Evolutionary conservation across 2,797 vertebrate species (phyloP).

Genomic region (Thunnus albacares): DNA sequence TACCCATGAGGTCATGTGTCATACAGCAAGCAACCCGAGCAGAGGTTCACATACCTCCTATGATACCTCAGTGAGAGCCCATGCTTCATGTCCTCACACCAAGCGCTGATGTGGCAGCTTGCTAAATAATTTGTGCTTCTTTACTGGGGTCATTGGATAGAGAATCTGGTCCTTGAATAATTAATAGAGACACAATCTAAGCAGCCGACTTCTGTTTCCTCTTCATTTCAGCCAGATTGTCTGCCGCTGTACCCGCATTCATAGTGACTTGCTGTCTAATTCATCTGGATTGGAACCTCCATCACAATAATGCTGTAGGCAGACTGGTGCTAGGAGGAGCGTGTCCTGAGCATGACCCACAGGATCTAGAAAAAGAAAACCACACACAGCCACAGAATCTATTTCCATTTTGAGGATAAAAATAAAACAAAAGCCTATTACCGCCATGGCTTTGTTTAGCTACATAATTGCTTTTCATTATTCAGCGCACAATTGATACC

Average conservation of each 20-base stretch:
- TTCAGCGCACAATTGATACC: conserved; percentile 85
- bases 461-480: conserved; percentile 89
- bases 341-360: conserved; percentile 77
- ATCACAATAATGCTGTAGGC: conserved; percentile 63
- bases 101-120: conserved; percentile 85
- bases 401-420: conserved; percentile 82
- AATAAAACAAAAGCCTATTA: conserved; percentile 84
- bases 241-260: conserved; percentile 68
- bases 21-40: conserved; percentile 64
- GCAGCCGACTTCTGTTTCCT: conserved; percentile 87
- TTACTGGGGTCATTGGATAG: conserved; percentile 89
- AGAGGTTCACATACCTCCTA: conserved; percentile 73
- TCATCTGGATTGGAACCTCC: conserved; percentile 79
- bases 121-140: conserved; percentile 90
- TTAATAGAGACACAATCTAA: conserved; percentile 88
- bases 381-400: conserved; percentile 75
- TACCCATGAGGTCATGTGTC: conserved; percentile 82
- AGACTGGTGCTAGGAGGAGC: conserved; percentile 65
- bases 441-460: conserved; percentile 83
- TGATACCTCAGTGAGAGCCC: conserved; percentile 78
- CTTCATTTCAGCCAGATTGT: conserved; percentile 80
- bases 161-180: conserved; percentile 87
- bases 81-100: conserved; percentile 80
- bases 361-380: conserved; percentile 75
- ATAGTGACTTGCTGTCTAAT: conserved; percentile 68